Evolutionary conservation across 2,113 vertebrate species (phyloP).

Genomic region (Asarcornis scutulata): DNA sequence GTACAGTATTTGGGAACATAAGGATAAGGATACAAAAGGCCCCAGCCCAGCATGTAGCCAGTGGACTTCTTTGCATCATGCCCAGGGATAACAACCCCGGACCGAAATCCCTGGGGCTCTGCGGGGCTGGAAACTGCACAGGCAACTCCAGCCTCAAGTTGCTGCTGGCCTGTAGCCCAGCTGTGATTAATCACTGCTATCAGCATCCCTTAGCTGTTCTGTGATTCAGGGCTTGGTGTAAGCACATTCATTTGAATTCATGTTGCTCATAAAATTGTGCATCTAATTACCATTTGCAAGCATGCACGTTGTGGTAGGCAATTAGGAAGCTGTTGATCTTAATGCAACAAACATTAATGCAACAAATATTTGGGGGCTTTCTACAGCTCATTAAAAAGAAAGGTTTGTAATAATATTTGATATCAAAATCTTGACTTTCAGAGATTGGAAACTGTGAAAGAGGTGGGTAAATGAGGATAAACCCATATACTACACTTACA

Average conservation of each 20-base stretch:
- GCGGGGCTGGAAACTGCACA: neutral
- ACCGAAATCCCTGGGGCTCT: accelerated
- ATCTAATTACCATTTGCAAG: neutral
- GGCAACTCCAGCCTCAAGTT: neutral
- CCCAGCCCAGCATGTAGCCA: neutral
- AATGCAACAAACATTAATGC: neutral
- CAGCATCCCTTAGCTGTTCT: neutral
- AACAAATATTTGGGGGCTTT: neutral
- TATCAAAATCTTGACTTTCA: neutral
- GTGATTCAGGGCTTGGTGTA: neutral
- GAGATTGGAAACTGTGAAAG: neutral
- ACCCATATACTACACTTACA: neutral
- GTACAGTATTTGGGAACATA: neutral
- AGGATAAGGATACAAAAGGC: neutral
- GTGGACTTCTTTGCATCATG: neutral
- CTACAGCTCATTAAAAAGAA: neutral
- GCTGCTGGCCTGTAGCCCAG: neutral
- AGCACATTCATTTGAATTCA: neutral
- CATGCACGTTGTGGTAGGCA: neutral
- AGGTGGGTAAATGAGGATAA: neutral
- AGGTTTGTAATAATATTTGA: neutral
- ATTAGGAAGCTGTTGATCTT: neutral
- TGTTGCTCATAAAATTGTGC: neutral
- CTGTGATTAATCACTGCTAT: neutral
- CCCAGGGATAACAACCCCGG: neutral